Conservation (phyloP, 2,797 vertebrate species). For the Uromys caudimaculatus region DNA sequence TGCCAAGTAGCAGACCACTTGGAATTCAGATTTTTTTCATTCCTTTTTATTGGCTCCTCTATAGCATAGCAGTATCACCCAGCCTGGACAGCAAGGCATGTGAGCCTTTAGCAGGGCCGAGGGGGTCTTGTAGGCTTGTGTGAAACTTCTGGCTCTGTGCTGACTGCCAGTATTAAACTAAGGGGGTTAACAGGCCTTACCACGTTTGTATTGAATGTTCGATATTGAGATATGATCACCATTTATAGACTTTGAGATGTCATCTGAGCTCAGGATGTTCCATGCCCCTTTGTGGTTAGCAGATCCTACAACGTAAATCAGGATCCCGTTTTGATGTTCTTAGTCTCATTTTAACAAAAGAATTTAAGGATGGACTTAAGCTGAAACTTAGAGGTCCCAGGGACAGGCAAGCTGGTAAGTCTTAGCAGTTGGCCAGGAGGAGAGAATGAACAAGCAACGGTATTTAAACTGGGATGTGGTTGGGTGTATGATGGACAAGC, state of each 20-base stretch:
- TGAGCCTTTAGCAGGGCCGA: not conserved
- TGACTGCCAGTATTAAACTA: no score
- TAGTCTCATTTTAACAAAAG: not conserved
- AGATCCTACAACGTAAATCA: not conserved
- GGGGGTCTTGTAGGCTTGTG: fast-evolving
- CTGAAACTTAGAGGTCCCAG: not conserved
- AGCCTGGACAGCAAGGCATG: no score
- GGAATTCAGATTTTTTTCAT: not conserved
- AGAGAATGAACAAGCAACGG: not conserved
- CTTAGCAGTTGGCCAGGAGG: not conserved
- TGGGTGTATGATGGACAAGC: not conserved
- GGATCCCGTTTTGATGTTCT: not conserved
- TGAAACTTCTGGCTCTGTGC: fast-evolving
- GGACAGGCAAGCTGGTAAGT: not conserved
- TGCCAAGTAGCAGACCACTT: not conserved
- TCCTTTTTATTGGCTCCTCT: no score
- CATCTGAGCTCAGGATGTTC: not conserved
- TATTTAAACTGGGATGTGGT: not conserved
- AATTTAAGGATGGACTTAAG: not conserved
- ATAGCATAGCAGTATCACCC: fast-evolving
- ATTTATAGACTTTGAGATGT: not conserved
- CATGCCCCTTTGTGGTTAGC: not conserved
- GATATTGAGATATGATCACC: not conserved
- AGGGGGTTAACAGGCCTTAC: no score
- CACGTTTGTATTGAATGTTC: not conserved